Evolutionary conservation across 2,797 vertebrate species (phyloP), one percentile per base, ranked within the genome.

Genomic region (Pangasius djambal): DNA sequence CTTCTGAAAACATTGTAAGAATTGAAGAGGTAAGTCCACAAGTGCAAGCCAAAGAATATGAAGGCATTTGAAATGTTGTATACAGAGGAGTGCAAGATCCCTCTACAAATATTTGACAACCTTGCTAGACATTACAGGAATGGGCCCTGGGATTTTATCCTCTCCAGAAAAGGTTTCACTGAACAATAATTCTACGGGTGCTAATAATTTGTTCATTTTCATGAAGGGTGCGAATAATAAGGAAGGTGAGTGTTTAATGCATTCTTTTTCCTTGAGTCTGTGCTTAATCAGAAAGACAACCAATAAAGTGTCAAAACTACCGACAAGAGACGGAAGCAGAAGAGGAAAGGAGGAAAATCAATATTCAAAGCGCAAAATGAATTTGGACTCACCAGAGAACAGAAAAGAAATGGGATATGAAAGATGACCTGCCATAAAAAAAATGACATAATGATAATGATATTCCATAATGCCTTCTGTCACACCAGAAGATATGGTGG

Each of bases 291-390:
- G 79, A 59, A 87, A 91, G 91, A 94, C 89, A 92, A 92, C 91
- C 91, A 90, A 88, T 90, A 70, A 86, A 72, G 85, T 92, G 90
- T 92, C 87, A 92, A 88, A 93, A 89, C 5, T 25, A 92, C 90
- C 52, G 89, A 92, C 90, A 93, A 91, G 90, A 92, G 91, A 91
- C 90, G 89, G 92, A 90, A 92, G 92, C 93, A 94, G 87, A 94
- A 89, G 92, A 65, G 59, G 70, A 87, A 61, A 10, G 40, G 34
- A 78, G 85, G 70, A 87, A 88, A 93, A 96, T 96, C 96, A 95
- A 96, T 96, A 96, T 96, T 96, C 95, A 96, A 96, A 95, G 95
- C 94, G 94, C 94, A 95, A 95, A 96, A 96, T 96, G 95, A 96
- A 96, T 96, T 94, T 95, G 94, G n/a, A 96, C 95, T 95, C 93